Percentiles rank a stretch among this genome's conserved stretches.
phyloP scores from a whole-genome alignment of 2,113 vertebrate species.

The Odontesthes bonariensis region DNA sequence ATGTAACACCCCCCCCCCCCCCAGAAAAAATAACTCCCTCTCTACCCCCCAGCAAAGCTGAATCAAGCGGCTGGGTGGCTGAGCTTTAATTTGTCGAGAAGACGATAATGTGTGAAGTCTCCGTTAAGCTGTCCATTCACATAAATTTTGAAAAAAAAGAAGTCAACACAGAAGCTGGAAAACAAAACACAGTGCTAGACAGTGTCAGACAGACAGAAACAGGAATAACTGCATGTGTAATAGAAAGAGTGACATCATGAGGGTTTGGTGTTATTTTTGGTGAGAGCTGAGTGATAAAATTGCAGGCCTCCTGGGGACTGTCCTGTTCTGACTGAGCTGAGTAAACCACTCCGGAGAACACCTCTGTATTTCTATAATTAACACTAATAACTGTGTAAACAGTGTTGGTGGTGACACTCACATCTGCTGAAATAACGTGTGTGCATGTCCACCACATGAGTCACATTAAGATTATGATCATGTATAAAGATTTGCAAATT shows the following conservation, averaged over 20 bases:
- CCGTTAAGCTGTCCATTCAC: conserved; percentile 7
- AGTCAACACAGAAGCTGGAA: conserved; percentile 3
- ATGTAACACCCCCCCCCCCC: too few relatives aligned
- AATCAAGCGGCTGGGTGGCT: too few relatives aligned
- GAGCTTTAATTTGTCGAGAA: conserved; percentile 16
- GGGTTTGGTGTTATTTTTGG: conserved; percentile 29
- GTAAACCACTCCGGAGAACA: conserved; percentile 41
- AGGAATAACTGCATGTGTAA: conserved; percentile 6
- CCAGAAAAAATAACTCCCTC: too few relatives aligned
- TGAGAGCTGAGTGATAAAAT: conserved; percentile 32
- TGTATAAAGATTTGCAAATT: neutral
- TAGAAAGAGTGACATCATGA: conserved; percentile 4
- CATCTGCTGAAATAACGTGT: conserved; percentile 53
- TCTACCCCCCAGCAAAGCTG: too few relatives aligned
- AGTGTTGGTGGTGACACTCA: conserved; percentile 46
- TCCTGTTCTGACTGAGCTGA: conserved; percentile 35
- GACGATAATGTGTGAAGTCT: neutral
- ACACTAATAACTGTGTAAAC: conserved; percentile 76
- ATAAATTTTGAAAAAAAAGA: conserved; percentile 11
- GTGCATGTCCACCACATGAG: neutral
- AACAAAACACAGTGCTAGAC: neutral
- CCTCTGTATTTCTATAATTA: conserved; percentile 62
- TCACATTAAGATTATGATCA: neutral
- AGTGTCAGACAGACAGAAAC: conserved; percentile 5
- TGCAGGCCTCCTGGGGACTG: conserved; percentile 33